phyloP scores from a whole-genome alignment of 2,797 vertebrate species.

The Sebastes kiyomatsui region DNA sequence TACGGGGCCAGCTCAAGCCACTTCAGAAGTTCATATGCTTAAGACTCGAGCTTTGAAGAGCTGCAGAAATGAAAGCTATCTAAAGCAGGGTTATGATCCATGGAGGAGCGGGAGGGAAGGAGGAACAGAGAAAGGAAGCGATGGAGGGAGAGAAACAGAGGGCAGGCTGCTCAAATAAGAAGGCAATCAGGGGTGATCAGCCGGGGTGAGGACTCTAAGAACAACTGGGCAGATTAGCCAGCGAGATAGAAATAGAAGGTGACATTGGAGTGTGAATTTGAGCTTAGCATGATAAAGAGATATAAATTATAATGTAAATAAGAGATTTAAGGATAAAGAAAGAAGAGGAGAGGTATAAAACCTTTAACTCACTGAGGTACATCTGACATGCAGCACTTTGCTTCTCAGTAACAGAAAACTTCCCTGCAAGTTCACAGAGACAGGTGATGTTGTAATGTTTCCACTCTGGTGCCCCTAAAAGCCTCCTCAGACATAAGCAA shows the following conservation, averaged over 20 bases:
- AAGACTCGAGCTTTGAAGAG: slow-evolving; percentile 73
- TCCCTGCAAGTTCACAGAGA: background rate
- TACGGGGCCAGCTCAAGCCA: slow-evolving; percentile 59
- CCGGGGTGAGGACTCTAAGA: slow-evolving; percentile 36
- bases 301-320: slow-evolving; percentile 36
- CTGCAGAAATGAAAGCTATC: slow-evolving; percentile 67
- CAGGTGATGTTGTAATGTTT: slow-evolving; percentile 32
- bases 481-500: slow-evolving; percentile 12
- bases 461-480: slow-evolving; percentile 7
- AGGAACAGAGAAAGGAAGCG: slow-evolving; percentile 21
- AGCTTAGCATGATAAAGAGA: slow-evolving; percentile 26
- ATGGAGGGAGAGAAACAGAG: slow-evolving; percentile 32
- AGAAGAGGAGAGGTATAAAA: slow-evolving; percentile 9
- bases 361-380: slow-evolving; percentile 7
- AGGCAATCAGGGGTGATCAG: slow-evolving; percentile 52
- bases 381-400: slow-evolving; percentile 33
- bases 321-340: slow-evolving; percentile 36
- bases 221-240: slow-evolving; percentile 62
- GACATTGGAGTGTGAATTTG: background rate
- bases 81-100: slow-evolving; percentile 74
- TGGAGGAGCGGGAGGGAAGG: slow-evolving; percentile 30
- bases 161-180: slow-evolving; percentile 23
- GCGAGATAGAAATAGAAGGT: slow-evolving; percentile 3
- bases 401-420: slow-evolving; percentile 31
- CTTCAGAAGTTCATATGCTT: slow-evolving; percentile 73